Conservation (phyloP, 2,888 invertebrate species). For the Encarsia formosa region DNA sequence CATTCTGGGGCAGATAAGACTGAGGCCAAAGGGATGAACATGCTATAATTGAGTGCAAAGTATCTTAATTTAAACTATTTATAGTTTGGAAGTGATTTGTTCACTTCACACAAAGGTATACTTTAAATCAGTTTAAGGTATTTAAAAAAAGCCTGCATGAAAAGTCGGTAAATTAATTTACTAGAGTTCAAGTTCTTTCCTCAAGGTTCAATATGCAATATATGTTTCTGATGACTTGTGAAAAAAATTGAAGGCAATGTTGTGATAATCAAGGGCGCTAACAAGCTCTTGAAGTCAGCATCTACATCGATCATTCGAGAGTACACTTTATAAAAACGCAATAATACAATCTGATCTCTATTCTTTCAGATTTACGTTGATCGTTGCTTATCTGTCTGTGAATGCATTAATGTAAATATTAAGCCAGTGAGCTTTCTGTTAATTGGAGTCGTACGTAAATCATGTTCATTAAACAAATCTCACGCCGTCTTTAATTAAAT, state of each 20-base stretch:
- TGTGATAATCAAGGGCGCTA: constrained; percentile 20
- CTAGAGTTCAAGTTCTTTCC: too few species aligned
- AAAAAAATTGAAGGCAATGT: constrained; percentile 14
- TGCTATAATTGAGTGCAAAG: constrained; percentile 19
- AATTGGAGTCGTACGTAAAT: constrained; percentile 16
- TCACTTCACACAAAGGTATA: too few species aligned
- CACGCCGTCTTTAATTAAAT: constrained; percentile 18
- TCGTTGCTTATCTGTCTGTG: constrained; percentile 26
- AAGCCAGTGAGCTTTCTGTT: constrained; percentile 23
- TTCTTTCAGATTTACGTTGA: constrained; percentile 25
- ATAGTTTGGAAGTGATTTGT: not conserved
- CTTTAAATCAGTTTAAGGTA: too few species aligned
- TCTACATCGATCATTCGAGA: constrained; percentile 17
- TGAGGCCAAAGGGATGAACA: constrained; percentile 26
- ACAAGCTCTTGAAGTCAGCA: constrained; percentile 9
- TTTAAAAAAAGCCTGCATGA: too few species aligned
- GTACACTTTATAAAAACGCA: constrained; percentile 20
- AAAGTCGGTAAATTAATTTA: too few species aligned
- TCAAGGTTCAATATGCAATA: too few species aligned
- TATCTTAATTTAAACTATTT: constrained; percentile 9
- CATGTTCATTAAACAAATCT: constrained; percentile 11
- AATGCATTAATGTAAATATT: constrained; percentile 29
- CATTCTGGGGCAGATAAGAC: constrained; percentile 20
- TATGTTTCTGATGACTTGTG: constrained; percentile 14
- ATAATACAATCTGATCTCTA: constrained; percentile 28